Conservation (phyloP, 2,888 invertebrate genomes). For the Bhutanitis thaidina region DNA sequence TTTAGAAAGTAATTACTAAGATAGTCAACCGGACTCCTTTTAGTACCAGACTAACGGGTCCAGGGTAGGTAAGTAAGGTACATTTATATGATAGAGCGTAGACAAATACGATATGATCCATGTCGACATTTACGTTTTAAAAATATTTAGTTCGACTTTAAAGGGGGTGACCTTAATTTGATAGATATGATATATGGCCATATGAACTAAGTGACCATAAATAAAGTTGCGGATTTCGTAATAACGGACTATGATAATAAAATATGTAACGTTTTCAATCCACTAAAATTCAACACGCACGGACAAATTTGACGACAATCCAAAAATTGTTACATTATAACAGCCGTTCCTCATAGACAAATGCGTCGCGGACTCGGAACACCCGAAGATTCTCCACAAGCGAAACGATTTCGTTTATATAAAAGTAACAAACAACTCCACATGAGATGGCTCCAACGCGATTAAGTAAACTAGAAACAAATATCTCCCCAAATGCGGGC, state of each 20-base stretch:
- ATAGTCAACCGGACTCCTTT: not conserved
- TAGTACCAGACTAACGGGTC: not conserved
- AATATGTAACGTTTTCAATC: not conserved
- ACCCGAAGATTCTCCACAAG: conserved; percentile 1
- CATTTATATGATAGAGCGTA: too few species aligned
- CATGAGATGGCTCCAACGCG: conserved; percentile 3
- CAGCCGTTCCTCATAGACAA: not conserved
- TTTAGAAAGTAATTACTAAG: too few species aligned
- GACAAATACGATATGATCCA: too few species aligned
- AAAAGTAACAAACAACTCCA: conserved; percentile 19
- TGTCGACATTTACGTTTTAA: too few species aligned
- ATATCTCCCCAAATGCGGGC: not conserved
- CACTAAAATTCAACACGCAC: conserved; percentile 6
- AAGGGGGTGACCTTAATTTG: too few species aligned
- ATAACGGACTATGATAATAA: too few species aligned
- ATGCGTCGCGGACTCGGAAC: not conserved
- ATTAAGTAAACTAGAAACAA: conserved; percentile 1
- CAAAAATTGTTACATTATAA: conserved; percentile 5
- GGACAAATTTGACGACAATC: not conserved
- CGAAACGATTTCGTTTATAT: conserved; percentile 1
- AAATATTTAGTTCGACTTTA: too few species aligned
- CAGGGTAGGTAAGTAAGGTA: too few species aligned
- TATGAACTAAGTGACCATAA: too few species aligned
- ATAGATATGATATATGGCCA: too few species aligned
- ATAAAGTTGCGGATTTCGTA: too few species aligned